These are phyloP conservation scores for Percopsis transmontana DNA, from an alignment of 2,113 vertebrate genomes.

Conservation along the genomic window DNA sequence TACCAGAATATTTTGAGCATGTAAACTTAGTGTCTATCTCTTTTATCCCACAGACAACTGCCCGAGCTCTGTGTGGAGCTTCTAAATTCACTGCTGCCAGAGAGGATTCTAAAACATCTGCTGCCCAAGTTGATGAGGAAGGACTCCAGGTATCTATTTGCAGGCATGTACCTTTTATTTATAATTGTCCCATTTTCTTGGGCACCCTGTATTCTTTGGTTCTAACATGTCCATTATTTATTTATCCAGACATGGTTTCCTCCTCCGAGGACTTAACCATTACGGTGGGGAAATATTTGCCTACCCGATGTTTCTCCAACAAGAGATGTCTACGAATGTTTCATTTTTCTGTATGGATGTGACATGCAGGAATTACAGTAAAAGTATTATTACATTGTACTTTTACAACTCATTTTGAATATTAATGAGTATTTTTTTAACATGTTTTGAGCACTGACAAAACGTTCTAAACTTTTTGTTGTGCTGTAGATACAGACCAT, in stretches of 20 bases:
- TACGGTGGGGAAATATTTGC: conserved; percentile 17
- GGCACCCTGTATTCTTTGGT: background rate
- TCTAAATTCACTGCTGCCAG: conserved; percentile 10
- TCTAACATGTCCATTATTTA: background rate
- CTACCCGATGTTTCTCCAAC: conserved; percentile 9
- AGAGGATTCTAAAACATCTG: conserved; percentile 8
- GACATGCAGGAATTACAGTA: conserved; percentile 14
- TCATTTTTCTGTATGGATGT: conserved; percentile 23
- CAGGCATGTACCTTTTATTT: background rate
- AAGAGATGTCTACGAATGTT: conserved; percentile 7
- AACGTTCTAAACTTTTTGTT: background rate
- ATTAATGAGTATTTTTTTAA: background rate
- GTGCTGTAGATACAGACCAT: conserved; percentile 12
- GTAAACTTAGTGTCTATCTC: too few relatives aligned
- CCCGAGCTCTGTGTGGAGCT: background rate
- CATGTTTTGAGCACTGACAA: background rate
- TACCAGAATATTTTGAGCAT: too few relatives aligned
- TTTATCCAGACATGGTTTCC: conserved; percentile 14
- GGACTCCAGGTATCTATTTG: conserved; percentile 18
- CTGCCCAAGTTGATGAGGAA: conserved; percentile 11
- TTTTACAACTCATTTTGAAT: background rate
- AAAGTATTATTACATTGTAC: background rate
- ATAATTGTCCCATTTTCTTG: background rate
- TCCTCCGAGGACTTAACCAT: conserved; percentile 20
- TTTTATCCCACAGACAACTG: too few relatives aligned